Percentiles rank a stretch among this genome's conserved stretches.
Evolutionary conservation across 2,113 vertebrate genomes (phyloP).

Genomic region (Aptenodytes patagonicus): DNA sequence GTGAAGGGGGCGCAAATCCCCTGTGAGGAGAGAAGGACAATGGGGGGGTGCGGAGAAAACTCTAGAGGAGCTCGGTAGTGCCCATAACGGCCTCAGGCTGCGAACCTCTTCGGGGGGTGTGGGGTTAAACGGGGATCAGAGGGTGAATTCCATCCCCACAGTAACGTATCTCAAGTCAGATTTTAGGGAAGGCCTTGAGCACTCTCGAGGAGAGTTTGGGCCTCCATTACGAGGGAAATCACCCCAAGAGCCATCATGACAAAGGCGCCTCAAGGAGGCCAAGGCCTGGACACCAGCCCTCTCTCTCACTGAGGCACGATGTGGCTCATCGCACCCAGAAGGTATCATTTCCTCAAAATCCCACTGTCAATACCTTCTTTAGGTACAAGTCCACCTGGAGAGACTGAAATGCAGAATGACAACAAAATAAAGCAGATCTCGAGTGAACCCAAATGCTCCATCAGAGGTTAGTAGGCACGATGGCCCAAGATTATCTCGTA

Average conservation of each 20-base stretch:
- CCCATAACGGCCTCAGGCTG: neutral
- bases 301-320: rapidly evolving
- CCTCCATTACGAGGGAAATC: rapidly evolving
- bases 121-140: neutral
- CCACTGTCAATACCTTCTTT: rapidly evolving
- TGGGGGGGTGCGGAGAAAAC: no score
- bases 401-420: rapidly evolving
- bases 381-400: rapidly evolving
- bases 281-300: rapidly evolving
- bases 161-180: rapidly evolving
- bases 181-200: no score
- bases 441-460: rapidly evolving
- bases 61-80: neutral
- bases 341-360: rapidly evolving
- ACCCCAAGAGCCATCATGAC: rapidly evolving
- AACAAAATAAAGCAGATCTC: neutral
- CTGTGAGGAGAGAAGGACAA: neutral
- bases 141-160: rapidly evolving
- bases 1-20: neutral
- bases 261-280: neutral
- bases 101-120: rapidly evolving
- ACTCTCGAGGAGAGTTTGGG: neutral
- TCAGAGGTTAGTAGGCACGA: neutral
- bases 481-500: neutral
- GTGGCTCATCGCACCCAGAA: neutral